phyloP scores from a whole-genome alignment of 2,888 invertebrate genomes.

The Stenolophus ochropezus region DNA sequence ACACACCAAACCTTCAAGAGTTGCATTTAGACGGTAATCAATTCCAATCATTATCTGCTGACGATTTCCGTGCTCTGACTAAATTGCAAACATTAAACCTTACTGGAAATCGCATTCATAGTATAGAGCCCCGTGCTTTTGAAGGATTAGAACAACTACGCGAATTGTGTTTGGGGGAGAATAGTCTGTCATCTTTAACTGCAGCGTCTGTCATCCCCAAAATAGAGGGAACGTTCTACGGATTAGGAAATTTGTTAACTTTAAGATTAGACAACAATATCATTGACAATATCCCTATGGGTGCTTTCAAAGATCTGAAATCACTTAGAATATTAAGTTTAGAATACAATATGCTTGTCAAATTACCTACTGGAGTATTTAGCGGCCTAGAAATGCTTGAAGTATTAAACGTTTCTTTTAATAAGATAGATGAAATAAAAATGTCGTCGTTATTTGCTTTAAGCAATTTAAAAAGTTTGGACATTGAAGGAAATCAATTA shows the following conservation, averaged over 20 bases:
- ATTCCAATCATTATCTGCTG: constrained; percentile 11
- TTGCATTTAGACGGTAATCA: constrained; percentile 54
- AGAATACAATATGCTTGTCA: constrained; percentile 43
- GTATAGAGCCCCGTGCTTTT: constrained; percentile 50
- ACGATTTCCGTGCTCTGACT: constrained; percentile 36
- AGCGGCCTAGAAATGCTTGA: constrained; percentile 42
- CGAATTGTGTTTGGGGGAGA: constrained; percentile 30
- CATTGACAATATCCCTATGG: constrained; percentile 23
- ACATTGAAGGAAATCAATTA: constrained; percentile 52
- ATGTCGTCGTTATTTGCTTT: constrained; percentile 44
- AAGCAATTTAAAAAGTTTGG: constrained; percentile 31
- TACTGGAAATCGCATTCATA: constrained; percentile 39
- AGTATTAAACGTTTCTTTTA: constrained; percentile 47
- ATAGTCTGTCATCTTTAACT: constrained; percentile 21
- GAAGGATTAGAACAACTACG: constrained; percentile 35
- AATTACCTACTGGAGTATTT: constrained; percentile 52
- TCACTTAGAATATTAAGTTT: constrained; percentile 44
- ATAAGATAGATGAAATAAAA: constrained; percentile 43
- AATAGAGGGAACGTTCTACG: constrained; percentile 44
- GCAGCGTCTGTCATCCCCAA: constrained; percentile 12
- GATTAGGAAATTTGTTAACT: constrained; percentile 39
- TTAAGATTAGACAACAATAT: constrained; percentile 47
- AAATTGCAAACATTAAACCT: constrained; percentile 48
- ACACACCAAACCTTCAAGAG: constrained; percentile 46
- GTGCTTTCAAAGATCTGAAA: constrained; percentile 46